phyloP scores from a whole-genome alignment of 2,888 invertebrate species.

The Nasonovia ribisnigri region DNA sequence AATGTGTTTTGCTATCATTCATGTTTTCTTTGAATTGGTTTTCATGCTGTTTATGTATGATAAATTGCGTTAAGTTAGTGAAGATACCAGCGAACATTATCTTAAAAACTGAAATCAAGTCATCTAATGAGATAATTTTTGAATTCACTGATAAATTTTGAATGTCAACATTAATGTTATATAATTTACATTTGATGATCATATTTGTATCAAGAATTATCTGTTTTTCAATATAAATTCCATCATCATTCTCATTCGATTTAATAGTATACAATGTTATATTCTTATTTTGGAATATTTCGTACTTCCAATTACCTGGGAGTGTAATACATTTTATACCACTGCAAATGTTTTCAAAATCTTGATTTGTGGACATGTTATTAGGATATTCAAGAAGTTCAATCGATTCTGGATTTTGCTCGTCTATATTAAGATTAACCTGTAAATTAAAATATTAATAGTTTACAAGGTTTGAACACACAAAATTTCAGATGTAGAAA shows the following conservation, averaged over 20 bases:
- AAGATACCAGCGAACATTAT: no score
- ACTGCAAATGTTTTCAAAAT: slow-evolving; percentile 18
- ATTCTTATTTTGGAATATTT: neutral
- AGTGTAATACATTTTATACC: neutral
- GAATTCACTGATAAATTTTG: neutral
- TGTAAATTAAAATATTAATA: neutral
- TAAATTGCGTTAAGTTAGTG: no score
- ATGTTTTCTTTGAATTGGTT: no score
- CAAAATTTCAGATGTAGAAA: neutral
- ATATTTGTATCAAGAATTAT: slow-evolving; percentile 12
- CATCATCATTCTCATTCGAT: neutral
- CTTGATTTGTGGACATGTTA: neutral
- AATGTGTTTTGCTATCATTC: no score
- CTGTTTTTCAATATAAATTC: neutral
- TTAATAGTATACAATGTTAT: neutral
- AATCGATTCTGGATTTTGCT: neutral
- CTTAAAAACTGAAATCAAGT: neutral
- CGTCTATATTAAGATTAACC: neutral
- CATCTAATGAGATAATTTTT: neutral
- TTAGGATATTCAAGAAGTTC: neutral
- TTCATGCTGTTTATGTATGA: no score
- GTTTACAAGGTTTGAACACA: neutral
- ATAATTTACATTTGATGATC: slow-evolving; percentile 4
- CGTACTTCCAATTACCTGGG: slow-evolving; percentile 12
- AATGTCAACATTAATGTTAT: neutral